Evolutionary conservation across 2,888 invertebrate species (phyloP), one percentile per base, ranked within the genome.

Genomic region (Dryococelus australis): DNA sequence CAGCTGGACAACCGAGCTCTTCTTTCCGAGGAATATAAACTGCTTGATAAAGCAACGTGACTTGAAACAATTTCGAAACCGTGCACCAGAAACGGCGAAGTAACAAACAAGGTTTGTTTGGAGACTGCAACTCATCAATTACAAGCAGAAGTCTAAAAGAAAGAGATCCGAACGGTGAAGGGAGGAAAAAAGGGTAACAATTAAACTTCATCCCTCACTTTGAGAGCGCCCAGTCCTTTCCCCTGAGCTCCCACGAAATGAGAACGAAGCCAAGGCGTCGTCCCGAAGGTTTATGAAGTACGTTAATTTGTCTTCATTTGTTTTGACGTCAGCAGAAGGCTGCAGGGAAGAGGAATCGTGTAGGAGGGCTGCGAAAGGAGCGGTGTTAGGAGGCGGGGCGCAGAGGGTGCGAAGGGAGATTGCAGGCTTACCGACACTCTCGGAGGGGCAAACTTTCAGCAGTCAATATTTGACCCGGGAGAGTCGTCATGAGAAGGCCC

Each of bases 301-400:
- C 65, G 65, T 65, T 65, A 65, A 86, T 86, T 86, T 86, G 65
- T 86, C 86, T 86, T 86, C 86, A 86, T 86, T 86, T 83, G 65
- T 86, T 84, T 86, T 86, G 86, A 84, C 86, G 84, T 35, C 86
- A 53, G 65, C 35, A 53, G 65, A 65, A 65, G 65, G 65, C 65
- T 65, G 65, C 65, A 65, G 65, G 65, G 65, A 65, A 65, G 65
- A 65, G 65, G 65, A 65, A n/a, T n/a, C 24, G n/a, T 65, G 51
- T n/a, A 10, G 8, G 65, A 65, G 65, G n/a, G 65, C 24, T 20
- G 65, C 65, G 0, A 9, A 65, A 65, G 65, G 16, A 16, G 65
- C 1, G 65, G 65, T 65, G 65, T 10, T 6, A 9, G 65, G n/a
- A 0, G 4, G 65, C 8, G 65, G 65, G n/a, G 65, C 3, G 65